Conservation (phyloP, 1,140 invertebrate genomes). For the Nephila pilipes region DNA sequence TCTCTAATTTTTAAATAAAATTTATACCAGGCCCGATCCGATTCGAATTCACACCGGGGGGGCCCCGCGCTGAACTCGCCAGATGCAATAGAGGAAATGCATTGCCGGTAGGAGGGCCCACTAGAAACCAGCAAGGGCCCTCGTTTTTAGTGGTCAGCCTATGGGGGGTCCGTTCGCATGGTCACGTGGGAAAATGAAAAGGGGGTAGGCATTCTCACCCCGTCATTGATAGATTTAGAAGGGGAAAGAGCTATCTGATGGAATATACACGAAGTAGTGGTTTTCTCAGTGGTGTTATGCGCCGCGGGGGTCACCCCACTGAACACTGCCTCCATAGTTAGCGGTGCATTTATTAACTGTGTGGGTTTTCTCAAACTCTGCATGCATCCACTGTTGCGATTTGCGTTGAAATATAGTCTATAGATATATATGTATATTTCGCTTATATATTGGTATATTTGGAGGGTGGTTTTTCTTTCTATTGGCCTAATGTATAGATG, state of each 20-base stretch:
- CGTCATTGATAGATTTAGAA: constrained; percentile 75
- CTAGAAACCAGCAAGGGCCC: constrained; percentile 75
- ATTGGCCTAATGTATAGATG: constrained; percentile 39
- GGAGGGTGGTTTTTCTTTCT: constrained; percentile 18
- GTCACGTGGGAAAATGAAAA: constrained; percentile 76
- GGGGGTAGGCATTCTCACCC: constrained; percentile 49
- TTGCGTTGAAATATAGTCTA: constrained; percentile 62
- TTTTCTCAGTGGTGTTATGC: constrained; percentile 75
- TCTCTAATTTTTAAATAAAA: constrained; percentile 75
- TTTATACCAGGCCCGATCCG: constrained; percentile 68
- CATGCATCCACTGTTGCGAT: constrained; percentile 61
- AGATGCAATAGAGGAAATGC: constrained; percentile 76
- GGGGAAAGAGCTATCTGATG: constrained; percentile 73
- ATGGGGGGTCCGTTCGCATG: constrained; percentile 73
- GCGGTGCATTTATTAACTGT: constrained; percentile 75
- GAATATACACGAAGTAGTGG: constrained; percentile 75
- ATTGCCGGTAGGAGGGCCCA: constrained; percentile 70
- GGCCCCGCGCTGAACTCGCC: constrained; percentile 46
- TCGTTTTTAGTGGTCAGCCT: constrained; percentile 76
- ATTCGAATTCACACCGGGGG: constrained; percentile 49
- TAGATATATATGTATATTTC: constrained; percentile 57
- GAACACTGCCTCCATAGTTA: constrained; percentile 76
- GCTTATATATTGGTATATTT: constrained; percentile 22
- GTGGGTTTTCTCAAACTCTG: constrained; percentile 64
- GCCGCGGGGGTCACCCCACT: constrained; percentile 41